A percentile compares a stretch with the other conserved stretches of the same genome.
phyloP scores from a whole-genome alignment of 2,113 vertebrate genomes.

The Macrotis lagotis region DNA sequence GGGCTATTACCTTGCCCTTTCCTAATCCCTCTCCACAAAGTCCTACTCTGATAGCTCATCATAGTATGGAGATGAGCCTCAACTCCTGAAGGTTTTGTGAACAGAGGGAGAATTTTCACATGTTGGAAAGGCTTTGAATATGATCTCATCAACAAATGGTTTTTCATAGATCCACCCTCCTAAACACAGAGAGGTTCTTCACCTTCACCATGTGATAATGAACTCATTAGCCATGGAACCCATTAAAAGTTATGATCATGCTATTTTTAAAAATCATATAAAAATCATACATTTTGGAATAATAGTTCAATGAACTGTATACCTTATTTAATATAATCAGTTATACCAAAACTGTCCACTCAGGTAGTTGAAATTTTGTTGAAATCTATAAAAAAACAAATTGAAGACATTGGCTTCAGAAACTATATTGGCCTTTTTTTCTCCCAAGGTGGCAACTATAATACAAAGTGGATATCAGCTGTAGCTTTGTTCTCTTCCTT shows the following conservation, averaged over 20 bases:
- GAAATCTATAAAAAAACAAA: not conserved
- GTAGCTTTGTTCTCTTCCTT: not conserved
- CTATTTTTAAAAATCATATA: not conserved
- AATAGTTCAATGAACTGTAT: not conserved
- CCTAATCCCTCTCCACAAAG: not conserved
- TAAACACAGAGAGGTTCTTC: not conserved
- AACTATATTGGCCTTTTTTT: not conserved
- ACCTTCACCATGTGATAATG: not conserved
- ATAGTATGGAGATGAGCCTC: not conserved
- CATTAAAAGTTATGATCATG: not conserved
- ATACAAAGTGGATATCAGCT: not conserved
- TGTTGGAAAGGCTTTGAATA: not conserved
- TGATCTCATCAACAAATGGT: not conserved
- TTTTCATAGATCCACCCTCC: not conserved
- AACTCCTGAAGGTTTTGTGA: not conserved
- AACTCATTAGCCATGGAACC: not conserved
- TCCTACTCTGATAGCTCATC: not conserved
- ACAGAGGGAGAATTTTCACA: not conserved
- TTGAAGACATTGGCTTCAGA: not conserved
- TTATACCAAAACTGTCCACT: not conserved
- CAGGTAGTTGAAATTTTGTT: not conserved
- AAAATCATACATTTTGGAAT: not conserved
- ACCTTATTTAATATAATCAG: not conserved
- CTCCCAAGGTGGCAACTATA: not conserved
- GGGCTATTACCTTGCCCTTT: not conserved